Conservation (phyloP, 92 coral and sea anemone genomes). For the Epizoanthus fatuus region DNA sequence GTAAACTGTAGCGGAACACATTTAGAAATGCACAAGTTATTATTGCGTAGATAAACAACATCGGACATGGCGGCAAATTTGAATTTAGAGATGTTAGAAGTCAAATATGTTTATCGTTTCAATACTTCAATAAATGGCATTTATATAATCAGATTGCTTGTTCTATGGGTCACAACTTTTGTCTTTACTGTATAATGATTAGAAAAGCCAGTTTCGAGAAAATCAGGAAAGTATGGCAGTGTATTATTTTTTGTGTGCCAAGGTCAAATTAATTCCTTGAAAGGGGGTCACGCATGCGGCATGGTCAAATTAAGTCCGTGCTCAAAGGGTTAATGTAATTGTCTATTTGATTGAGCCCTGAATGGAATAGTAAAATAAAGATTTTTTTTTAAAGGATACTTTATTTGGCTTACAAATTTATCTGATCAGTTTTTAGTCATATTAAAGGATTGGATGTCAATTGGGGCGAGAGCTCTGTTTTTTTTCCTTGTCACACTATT, state of each 20-base stretch:
- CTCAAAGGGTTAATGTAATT: conserved; percentile 6
- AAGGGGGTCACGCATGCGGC: conserved; percentile 20
- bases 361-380: too few species aligned
- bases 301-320: neutral
- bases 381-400: too few species aligned
- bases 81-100: neutral
- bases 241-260: neutral
- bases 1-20: too few species aligned
- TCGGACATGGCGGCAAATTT: neutral
- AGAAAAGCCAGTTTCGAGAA: conserved; percentile 23
- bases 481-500: too few species aligned
- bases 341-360: too few species aligned
- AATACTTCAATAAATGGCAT: neutral
- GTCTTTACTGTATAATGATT: neutral
- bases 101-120: neutral
- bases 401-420: too few species aligned
- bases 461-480: too few species aligned
- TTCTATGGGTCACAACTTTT: neutral
- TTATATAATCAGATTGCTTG: neutral
- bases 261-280: conserved; percentile 16
- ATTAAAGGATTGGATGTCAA: too few species aligned
- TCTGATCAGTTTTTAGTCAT: too few species aligned
- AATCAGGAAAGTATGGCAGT: conserved; percentile 14
- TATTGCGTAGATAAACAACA: too few species aligned
- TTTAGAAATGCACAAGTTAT: too few species aligned